Evolutionary conservation across 2,797 vertebrate species (phyloP), one percentile per base, ranked within the genome.

Genomic region (Tolypeutes matacus): DNA sequence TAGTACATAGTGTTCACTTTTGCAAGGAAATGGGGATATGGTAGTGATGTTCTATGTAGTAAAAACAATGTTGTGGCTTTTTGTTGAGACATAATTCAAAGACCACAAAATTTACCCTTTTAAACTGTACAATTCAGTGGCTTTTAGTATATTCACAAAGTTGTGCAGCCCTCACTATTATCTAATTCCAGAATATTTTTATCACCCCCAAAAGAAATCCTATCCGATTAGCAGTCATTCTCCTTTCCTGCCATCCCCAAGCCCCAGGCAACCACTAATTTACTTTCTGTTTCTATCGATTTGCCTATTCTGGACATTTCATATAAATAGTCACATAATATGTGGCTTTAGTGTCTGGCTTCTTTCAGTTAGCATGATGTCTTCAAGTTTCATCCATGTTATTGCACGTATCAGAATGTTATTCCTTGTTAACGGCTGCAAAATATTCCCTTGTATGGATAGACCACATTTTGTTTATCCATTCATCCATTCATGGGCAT

Each of bases 101-200:
- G 72, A 34, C 62, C 87, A 65, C 91, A 56, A 83, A 77, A 93
- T 36, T 58, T 34, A 83, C 75, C 42, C 89, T 73, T 93, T 92
- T 75, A 67, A 95, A 86, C 23, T 70, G 27, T 69, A 6, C 42
- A 70, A 64, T 49, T 86, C 17, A 58, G 39, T 49, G 29, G 13
- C 20, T 83, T 80, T 95, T 75, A 86, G 75, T 62, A n/a, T 62
- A 80, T 77, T 93, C 29, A 53, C 34, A 75, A 82, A 51, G 62
- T 88, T 95, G 49, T 90, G 15, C 29, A 82, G 58, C 77, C 51
- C 73, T 91, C 21, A 42, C 49, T 67, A 65, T 29, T 29, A 76
- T 20, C 49, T 93, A 72, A 90, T 89, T 93, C 53, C 49, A 91
- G 87, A 87, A 85, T 31, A 39, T 87, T 94, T 92, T 81, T 11